Evolutionary conservation across 2,888 invertebrate genomes (phyloP), one percentile per base, ranked within the genome.

Genomic region (Cremastobaeus sp.): DNA sequence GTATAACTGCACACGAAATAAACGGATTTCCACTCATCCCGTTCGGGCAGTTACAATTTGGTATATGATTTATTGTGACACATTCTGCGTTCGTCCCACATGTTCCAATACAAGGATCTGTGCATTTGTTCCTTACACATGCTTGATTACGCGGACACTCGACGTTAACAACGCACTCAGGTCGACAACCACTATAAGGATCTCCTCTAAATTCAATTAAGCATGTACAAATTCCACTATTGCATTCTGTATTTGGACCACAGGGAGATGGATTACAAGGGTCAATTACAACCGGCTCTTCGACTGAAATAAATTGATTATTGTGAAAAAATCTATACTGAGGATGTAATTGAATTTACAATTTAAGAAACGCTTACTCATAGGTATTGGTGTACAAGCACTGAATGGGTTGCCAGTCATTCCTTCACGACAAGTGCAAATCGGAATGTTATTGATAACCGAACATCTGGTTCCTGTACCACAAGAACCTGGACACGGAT

Each of bases 21-120:
- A 93, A 93, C 1, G 93, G 93, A 86, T 95, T 94, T 79, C 96
- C 96, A 11, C 91, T 89, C 86, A 91, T 93, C 45, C 93, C 93
- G 59, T 86, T 84, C 21, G 91, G 89, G 84, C 94, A 94, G 85
- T 90, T 92, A 70, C 88, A 88, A 60, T 88, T 87, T 2, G 88
- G 87, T 34, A 89, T 85, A 32, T 89, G 88, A 21, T 88, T 88
- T 65, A 83, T 82, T 1, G 88, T 87, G 15, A 83, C 85, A 76
- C 90, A 90, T 4, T 87, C 14, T 3, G 90, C 89, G 74, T 88
- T 88, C 86, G 92, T 92, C 37, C 85, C 86, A 57, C 86, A 86
- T 41, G 89, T 87, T 37, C 89, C 88, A 11, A 75, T 72, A 68
- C 89, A 89, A 6, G 89, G 89, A 77, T 89, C 88, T 1, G 89